Evolutionary conservation across 2,888 invertebrate species (phyloP).

Genomic region (Philonicus albiceps): DNA sequence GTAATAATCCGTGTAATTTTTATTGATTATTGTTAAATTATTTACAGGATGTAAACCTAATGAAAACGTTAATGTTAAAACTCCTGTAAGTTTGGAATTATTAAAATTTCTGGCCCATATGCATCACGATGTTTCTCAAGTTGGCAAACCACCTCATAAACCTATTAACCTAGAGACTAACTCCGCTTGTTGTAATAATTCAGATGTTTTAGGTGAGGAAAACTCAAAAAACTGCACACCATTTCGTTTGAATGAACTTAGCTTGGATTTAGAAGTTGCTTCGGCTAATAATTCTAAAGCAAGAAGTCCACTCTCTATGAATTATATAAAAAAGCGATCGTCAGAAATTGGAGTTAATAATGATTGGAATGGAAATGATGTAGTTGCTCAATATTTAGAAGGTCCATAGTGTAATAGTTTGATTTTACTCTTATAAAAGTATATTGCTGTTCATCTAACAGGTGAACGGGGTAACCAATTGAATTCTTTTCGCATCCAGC

Average conservation of each 20-base stretch:
- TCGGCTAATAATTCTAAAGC: background rate
- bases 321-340: background rate
- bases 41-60: background rate
- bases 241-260: conserved; percentile 48
- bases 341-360: background rate
- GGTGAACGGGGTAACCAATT: background rate
- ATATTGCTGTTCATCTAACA: background rate
- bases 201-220: conserved; percentile 45
- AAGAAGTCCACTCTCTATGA: background rate
- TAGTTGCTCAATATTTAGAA: background rate
- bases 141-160: conserved; percentile 49
- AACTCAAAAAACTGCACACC: conserved; percentile 49
- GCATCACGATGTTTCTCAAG: conserved; percentile 50
- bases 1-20: background rate
- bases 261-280: conserved; percentile 47
- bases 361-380: background rate
- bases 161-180: conserved; percentile 49
- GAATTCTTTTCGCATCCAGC: background rate
- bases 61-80: background rate
- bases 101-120: conserved; percentile 51
- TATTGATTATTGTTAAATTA: background rate
- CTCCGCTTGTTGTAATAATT: conserved; percentile 36
- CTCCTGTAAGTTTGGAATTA: background rate
- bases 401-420: background rate
- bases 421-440: background rate